phyloP scores from a whole-genome alignment of 2,113 vertebrate genomes.

The Gopherus evgoodei region DNA sequence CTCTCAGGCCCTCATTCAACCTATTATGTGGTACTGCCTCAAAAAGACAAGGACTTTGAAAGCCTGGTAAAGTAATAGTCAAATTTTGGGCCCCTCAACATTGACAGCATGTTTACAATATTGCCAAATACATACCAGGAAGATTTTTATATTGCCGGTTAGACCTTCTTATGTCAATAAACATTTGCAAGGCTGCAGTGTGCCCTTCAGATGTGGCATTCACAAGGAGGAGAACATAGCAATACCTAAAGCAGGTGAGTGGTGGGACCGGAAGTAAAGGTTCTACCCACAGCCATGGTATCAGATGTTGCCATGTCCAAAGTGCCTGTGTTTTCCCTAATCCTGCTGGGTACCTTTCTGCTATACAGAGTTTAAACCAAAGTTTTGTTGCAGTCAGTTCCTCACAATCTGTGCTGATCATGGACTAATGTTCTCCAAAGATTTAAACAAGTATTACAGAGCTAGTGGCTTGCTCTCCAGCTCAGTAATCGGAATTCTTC shows the following conservation, averaged over 20 bases:
- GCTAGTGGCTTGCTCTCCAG: not conserved
- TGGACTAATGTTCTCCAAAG: not conserved
- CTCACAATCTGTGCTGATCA: not conserved
- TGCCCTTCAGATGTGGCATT: conserved; percentile 9
- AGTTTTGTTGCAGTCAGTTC: not conserved
- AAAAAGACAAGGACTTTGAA: conserved; percentile 31
- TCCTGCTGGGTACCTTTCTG: not conserved
- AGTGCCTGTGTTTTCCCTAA: not conserved
- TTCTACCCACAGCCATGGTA: conserved; percentile 20
- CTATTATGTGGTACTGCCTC: not conserved
- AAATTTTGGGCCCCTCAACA: not conserved
- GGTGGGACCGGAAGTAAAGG: conserved; percentile 37
- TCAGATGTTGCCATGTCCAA: conserved; percentile 10
- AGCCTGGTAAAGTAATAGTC: not conserved
- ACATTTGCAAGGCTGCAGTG: conserved; percentile 14
- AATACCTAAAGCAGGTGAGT: conserved; percentile 34
- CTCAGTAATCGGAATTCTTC: not conserved
- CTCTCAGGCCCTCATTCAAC: conserved; percentile 32
- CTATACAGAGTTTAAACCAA: not conserved
- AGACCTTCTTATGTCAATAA: conserved; percentile 8
- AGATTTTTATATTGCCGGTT: not conserved
- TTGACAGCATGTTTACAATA: conserved; percentile 7
- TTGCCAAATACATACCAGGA: not conserved
- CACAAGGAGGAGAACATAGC: not conserved
- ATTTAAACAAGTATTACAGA: not conserved